A percentile compares a stretch with the other conserved stretches of the same genome.
These are phyloP conservation scores for Danio albolineatus DNA, from an alignment of 2,797 vertebrate genomes.

Conservation along the genomic window DNA sequence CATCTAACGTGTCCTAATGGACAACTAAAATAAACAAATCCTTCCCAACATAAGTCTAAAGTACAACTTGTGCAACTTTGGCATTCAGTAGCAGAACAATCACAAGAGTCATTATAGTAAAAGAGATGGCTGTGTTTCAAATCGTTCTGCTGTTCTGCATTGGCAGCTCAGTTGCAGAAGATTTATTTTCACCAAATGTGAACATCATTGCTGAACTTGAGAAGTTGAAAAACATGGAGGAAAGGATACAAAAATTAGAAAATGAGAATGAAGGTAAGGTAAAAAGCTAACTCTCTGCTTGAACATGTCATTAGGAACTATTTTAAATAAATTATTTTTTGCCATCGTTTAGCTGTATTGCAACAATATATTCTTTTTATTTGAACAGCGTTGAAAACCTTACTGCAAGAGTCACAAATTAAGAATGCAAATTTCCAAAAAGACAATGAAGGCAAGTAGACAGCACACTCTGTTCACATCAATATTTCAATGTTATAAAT, in stretches of 20 bases:
- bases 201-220: constrained; percentile 28
- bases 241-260: constrained; percentile 16
- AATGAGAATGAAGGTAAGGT: constrained; percentile 13
- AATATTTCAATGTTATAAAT: background rate
- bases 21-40: background rate
- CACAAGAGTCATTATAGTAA: background rate
- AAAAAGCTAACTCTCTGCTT: background rate
- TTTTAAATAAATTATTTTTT: background rate
- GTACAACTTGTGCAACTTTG: background rate
- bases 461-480: background rate
- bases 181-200: background rate
- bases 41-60: background rate
- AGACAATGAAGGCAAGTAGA: constrained; percentile 19
- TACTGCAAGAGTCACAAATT: background rate
- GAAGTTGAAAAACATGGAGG: constrained; percentile 21
- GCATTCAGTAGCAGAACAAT: background rate
- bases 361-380: background rate
- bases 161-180: background rate
- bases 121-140: background rate
- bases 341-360: background rate
- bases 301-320: background rate
- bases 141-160: constrained; percentile 20
- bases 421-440: background rate
- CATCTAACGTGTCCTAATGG: background rate
- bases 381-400: constrained; percentile 25